Conservation (phyloP, 2,797 vertebrate species). For the Gadopsis marmoratus region DNA sequence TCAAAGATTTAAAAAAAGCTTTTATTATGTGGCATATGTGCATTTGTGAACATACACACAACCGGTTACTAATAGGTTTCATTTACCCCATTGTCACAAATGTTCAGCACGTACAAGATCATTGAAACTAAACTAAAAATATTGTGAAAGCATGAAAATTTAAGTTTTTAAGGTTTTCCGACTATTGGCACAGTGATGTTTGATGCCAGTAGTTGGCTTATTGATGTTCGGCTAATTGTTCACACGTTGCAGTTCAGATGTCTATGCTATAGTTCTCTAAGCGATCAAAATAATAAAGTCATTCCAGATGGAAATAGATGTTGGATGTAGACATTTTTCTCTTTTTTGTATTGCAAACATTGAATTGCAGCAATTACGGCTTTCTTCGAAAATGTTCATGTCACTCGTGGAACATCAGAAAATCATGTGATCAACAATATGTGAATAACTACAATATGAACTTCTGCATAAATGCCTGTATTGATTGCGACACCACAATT, state of each 20-base stretch:
- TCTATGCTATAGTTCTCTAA: background rate
- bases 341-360: constrained; percentile 3
- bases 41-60: constrained; percentile 4
- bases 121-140: background rate
- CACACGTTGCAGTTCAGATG: background rate
- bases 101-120: background rate
- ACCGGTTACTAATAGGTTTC: background rate
- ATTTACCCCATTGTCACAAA: background rate
- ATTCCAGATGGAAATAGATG: constrained; percentile 3
- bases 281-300: background rate
- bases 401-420: background rate
- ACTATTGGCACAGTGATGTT: constrained; percentile 1
- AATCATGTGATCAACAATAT: background rate
- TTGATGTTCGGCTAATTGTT: background rate
- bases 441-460: background rate
- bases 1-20: background rate
- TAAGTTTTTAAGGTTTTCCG: constrained; percentile 10
- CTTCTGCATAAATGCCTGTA: constrained; percentile 1
- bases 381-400: background rate
- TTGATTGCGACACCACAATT: constrained; percentile 17
- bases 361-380: background rate
- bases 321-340: background rate
- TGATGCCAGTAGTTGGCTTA: background rate
- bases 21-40: background rate
- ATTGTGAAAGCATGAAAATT: background rate